A percentile compares a stretch with the other conserved stretches of the same genome.
Conservation (phyloP, 2,113 vertebrate genomes). For the Perca flavescens region DNA sequence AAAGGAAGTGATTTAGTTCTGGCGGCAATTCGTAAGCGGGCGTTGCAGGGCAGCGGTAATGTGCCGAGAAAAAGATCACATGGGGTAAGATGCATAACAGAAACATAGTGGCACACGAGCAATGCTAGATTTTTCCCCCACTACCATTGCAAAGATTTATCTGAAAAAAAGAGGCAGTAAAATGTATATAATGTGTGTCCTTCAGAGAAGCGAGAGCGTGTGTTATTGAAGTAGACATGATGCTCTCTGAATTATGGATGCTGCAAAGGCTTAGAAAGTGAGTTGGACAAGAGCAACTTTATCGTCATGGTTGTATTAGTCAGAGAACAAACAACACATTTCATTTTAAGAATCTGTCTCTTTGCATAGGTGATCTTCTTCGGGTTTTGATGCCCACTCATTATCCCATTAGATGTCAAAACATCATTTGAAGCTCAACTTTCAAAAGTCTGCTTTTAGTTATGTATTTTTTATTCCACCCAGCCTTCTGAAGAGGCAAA, state of each 20-base stretch:
- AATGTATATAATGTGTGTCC: slow-evolving; percentile 57
- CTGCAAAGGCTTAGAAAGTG: slow-evolving; percentile 35
- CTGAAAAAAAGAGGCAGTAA: slow-evolving; percentile 37
- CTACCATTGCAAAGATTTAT: slow-evolving; percentile 52
- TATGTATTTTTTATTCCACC: slow-evolving; percentile 31
- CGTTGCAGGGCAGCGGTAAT: slow-evolving; percentile 69
- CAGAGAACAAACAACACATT: slow-evolving; percentile 59
- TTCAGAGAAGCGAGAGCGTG: slow-evolving; percentile 37
- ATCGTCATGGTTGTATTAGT: slow-evolving; percentile 35
- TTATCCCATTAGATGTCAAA: slow-evolving; percentile 72
- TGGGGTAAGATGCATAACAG: slow-evolving; percentile 60
- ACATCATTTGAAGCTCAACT: slow-evolving; percentile 62
- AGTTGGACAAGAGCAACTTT: slow-evolving; percentile 53
- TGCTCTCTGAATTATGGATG: slow-evolving; percentile 52
- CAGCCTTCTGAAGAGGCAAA: slow-evolving; percentile 47
- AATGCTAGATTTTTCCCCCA: slow-evolving; percentile 27
- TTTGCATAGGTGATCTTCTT: slow-evolving; percentile 50
- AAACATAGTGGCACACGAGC: slow-evolving; percentile 54
- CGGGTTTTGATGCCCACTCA: slow-evolving; percentile 58
- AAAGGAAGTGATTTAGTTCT: slow-evolving; percentile 83
- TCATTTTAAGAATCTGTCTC: slow-evolving; percentile 53
- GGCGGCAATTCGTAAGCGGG: slow-evolving; percentile 67
- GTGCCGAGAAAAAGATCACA: slow-evolving; percentile 67
- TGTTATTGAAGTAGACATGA: slow-evolving; percentile 58
- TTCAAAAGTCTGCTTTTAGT: slow-evolving; percentile 52